These are phyloP conservation scores for Zonitis immaculata DNA, from an alignment of 2,888 invertebrate genomes.

Conservation along the genomic window DNA sequence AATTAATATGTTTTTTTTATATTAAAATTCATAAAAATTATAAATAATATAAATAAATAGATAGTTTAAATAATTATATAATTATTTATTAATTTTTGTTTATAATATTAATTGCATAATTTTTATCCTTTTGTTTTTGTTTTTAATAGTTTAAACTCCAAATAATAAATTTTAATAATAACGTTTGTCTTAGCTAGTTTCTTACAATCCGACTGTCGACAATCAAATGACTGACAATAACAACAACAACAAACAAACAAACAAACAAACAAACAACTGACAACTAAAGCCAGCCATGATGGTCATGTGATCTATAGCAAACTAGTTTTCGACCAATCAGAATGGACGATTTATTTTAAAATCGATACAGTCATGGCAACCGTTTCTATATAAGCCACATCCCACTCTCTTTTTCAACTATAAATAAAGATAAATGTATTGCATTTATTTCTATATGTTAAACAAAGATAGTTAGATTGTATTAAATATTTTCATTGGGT, in stretches of 20 bases:
- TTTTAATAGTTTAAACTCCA: too few relatives aligned
- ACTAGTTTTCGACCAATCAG: conserved; percentile 40
- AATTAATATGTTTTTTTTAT: too few relatives aligned
- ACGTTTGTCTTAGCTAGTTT: conserved; percentile 29
- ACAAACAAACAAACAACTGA: conserved; percentile 16
- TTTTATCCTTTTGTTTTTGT: too few relatives aligned
- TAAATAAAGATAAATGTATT: conserved; percentile 26
- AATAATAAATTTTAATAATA: too few relatives aligned
- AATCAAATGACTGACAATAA: background rate
- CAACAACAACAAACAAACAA: background rate
- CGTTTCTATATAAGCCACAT: conserved; percentile 34
- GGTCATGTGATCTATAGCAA: conserved; percentile 44
- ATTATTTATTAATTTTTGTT: too few relatives aligned
- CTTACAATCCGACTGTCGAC: too few relatives aligned
- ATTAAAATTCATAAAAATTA: too few relatives aligned
- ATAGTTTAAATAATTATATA: too few relatives aligned
- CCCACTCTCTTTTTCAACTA: too few relatives aligned
- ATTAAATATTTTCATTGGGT: conserved; percentile 47
- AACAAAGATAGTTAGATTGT: conserved; percentile 35
- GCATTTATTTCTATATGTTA: conserved; percentile 12
- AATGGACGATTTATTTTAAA: conserved; percentile 21
- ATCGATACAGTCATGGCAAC: conserved; percentile 50
- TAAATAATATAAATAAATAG: too few relatives aligned
- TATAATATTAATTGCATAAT: too few relatives aligned
- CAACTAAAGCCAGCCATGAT: conserved; percentile 40